Evolutionary conservation across 2,797 vertebrate species (phyloP).

Genomic region (Chelon auratus): DNA sequence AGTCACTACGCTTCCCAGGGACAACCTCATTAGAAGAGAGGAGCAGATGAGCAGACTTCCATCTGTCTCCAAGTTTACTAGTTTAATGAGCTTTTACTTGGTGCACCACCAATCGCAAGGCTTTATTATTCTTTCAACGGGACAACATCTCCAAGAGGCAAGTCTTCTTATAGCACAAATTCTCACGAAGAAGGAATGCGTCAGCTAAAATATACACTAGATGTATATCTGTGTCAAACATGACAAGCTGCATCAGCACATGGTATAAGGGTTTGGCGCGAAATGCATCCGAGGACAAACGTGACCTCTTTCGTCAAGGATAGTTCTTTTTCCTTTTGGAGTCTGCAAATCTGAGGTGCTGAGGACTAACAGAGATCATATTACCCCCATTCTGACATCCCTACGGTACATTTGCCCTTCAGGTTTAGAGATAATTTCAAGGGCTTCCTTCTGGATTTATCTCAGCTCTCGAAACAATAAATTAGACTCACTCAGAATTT

Average conservation of each 20-base stretch:
- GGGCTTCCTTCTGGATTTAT: conserved; percentile 12
- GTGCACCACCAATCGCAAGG: conserved; percentile 42
- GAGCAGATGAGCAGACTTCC: conserved; percentile 58
- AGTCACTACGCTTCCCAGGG: conserved; percentile 58
- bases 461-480: conserved; percentile 30
- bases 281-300: conserved; percentile 5
- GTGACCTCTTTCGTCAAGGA: conserved; percentile 8
- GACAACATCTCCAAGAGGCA: conserved; percentile 15
- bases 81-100: conserved; percentile 72
- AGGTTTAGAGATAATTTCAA: conserved; percentile 20
- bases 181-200: conserved; percentile 5
- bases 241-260: background rate
- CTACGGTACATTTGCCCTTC: conserved; percentile 6
- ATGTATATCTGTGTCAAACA: background rate
- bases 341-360: conserved; percentile 8
- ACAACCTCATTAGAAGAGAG: conserved; percentile 64
- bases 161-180: conserved; percentile 7
- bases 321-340: conserved; percentile 15
- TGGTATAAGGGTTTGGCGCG: background rate
- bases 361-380: conserved; percentile 15
- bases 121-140: conserved; percentile 32
- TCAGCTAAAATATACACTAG: background rate
- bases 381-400: conserved; percentile 15
- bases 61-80: conserved; percentile 69
- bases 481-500: conserved; percentile 21